A percentile compares a stretch with the other conserved stretches of the same genome.
phyloP scores from a whole-genome alignment of 2,113 vertebrate genomes.

The Bubalus kerabau region DNA sequence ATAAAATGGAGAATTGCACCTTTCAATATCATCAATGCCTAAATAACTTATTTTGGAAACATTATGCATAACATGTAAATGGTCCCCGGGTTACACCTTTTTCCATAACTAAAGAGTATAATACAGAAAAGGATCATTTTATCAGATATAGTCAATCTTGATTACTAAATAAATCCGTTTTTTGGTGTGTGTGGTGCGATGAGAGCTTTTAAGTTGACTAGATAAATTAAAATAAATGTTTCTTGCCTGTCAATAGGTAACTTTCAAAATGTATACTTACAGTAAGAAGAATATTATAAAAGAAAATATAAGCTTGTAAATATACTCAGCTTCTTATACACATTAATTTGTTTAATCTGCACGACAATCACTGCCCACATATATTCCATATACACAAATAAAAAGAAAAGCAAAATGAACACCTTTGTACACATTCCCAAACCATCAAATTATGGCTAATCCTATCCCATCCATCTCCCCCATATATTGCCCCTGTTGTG shows the following conservation, averaged over 20 bases:
- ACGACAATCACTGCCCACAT: accelerated
- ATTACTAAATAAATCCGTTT: not conserved
- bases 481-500: accelerated
- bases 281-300: not conserved
- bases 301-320: not conserved
- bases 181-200: not conserved
- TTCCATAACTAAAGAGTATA: not conserved
- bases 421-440: not conserved
- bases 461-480: not conserved
- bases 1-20: not conserved
- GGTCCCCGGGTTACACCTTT: not conserved
- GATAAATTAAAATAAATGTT: not conserved
- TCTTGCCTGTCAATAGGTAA: not conserved
- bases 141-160: not conserved
- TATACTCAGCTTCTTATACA: not conserved
- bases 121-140: not conserved
- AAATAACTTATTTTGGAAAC: not conserved
- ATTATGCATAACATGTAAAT: not conserved
- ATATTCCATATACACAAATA: too few species aligned
- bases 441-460: too few species aligned
- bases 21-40: not conserved
- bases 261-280: not conserved
- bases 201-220: not conserved
- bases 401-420: not conserved
- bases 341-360: not conserved